A percentile compares a stretch with the other conserved stretches of the same genome.
These are phyloP conservation scores for Drosophila subobscura DNA, from an alignment of 1,140 invertebrate genomes.

Conservation along the genomic window DNA sequence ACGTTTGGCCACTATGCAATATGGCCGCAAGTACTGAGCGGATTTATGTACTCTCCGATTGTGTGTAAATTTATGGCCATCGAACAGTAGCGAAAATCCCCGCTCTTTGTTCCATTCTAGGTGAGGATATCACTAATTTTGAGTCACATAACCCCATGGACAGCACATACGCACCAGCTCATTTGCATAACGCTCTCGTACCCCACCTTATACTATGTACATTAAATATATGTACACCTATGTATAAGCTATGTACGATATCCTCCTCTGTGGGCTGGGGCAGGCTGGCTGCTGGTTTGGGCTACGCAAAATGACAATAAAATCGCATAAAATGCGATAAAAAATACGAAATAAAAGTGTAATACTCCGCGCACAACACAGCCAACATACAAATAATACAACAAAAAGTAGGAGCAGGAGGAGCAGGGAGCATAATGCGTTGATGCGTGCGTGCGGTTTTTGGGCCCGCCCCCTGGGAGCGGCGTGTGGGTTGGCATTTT, in stretches of 20 bases:
- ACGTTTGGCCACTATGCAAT: not conserved
- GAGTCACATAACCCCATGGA: not conserved
- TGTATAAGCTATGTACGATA: constrained; percentile 1
- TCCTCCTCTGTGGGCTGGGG: not conserved
- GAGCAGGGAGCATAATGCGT: constrained; percentile 20
- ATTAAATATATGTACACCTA: constrained; percentile 1
- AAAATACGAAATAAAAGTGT: constrained; percentile 13
- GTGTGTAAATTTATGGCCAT: constrained; percentile 19
- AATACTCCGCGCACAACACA: constrained; percentile 27
- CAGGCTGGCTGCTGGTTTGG: constrained; percentile 29
- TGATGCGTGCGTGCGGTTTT: constrained; percentile 43
- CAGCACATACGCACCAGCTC: not conserved
- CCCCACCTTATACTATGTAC: not conserved
- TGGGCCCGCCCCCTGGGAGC: constrained; percentile 31
- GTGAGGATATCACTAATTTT: constrained; percentile 19
- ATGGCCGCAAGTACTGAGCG: constrained; percentile 2
- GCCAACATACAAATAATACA: constrained; percentile 5
- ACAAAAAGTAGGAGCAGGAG: not conserved
- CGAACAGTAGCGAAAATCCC: not conserved
- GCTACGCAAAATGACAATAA: constrained; percentile 70
- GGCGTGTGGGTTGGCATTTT: constrained; percentile 53
- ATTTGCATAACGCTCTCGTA: constrained; percentile 6
- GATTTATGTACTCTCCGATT: constrained; percentile 23
- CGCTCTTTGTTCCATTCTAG: constrained; percentile 4
- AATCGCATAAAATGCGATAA: constrained; percentile 57